Evolutionary conservation across 2,888 invertebrate genomes (phyloP).

Genomic region (Schrankia costaestrigalis): DNA sequence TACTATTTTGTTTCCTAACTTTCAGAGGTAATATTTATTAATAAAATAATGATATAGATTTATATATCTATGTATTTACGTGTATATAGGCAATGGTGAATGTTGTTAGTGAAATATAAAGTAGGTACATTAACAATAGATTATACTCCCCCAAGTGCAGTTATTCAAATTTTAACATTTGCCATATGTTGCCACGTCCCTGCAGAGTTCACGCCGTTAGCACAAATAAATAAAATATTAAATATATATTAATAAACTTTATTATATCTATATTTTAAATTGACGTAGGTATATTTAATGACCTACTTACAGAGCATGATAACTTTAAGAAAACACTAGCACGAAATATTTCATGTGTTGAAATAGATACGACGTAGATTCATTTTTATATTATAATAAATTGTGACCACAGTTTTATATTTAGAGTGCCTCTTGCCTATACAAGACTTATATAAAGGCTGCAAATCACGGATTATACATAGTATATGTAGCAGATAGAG

Average conservation of each 20-base stretch:
- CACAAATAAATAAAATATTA: conserved; percentile 57
- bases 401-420: conserved; percentile 83
- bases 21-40: conserved; percentile 83
- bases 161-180: conserved; percentile 81
- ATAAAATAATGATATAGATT: conserved; percentile 80
- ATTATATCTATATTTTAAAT: conserved; percentile 41
- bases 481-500: conserved; percentile 76
- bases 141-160: conserved; percentile 74
- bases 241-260: conserved; percentile 33
- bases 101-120: conserved; percentile 63
- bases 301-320: conserved; percentile 63
- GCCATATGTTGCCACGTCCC: conserved; percentile 67
- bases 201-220: conserved; percentile 72
- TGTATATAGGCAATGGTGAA: conserved; percentile 68
- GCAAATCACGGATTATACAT: conserved; percentile 80
- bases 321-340: conserved; percentile 66
- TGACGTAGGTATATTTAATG: conserved; percentile 50
- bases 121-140: conserved; percentile 58
- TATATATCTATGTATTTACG: conserved; percentile 82
- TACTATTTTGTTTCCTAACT: conserved; percentile 81
- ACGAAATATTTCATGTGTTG: conserved; percentile 69
- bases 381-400: conserved; percentile 74
- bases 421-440: conserved; percentile 84
- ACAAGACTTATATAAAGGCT: conserved; percentile 82
- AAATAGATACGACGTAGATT: conserved; percentile 70